phyloP scores from a whole-genome alignment of 1,140 invertebrate species.

The Temnothorax nylanderi region DNA sequence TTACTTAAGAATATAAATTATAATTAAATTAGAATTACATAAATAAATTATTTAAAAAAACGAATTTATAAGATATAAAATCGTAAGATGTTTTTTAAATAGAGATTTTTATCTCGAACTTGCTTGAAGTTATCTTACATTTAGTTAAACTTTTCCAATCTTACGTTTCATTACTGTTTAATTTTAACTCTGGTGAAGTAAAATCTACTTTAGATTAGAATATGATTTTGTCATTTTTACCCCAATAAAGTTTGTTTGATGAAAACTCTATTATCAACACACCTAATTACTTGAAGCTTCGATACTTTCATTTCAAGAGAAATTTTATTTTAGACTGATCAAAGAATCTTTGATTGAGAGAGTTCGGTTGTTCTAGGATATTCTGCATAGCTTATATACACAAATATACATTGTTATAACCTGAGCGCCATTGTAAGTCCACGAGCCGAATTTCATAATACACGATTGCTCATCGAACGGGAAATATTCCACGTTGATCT shows the following conservation, averaged over 20 bases:
- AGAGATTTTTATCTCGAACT: no score
- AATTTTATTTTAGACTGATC: background rate
- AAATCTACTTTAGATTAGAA: background rate
- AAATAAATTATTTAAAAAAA: no score
- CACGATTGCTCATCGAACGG: conserved; percentile 97
- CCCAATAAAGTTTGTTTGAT: background rate
- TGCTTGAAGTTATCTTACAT: no score
- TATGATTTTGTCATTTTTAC: background rate
- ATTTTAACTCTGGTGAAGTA: background rate
- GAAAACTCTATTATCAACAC: background rate
- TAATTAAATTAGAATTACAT: no score
- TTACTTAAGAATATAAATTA: no score
- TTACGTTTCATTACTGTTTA: background rate
- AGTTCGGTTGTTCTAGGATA: background rate
- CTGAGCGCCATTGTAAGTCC: conserved; percentile 97
- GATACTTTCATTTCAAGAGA: background rate
- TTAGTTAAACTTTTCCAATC: background rate
- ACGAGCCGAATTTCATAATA: conserved; percentile 98
- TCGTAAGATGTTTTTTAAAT: no score
- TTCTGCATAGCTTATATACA: background rate
- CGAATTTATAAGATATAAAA: no score
- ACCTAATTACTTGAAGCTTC: background rate
- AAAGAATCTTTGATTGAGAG: background rate
- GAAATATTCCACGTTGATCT: conserved; percentile 98
- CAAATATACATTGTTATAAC: conserved; percentile 83